Percentiles rank a stretch among this genome's conserved stretches.
phyloP scores from a whole-genome alignment of 2,113 vertebrate genomes.

The Poicephalus gulielmi region DNA sequence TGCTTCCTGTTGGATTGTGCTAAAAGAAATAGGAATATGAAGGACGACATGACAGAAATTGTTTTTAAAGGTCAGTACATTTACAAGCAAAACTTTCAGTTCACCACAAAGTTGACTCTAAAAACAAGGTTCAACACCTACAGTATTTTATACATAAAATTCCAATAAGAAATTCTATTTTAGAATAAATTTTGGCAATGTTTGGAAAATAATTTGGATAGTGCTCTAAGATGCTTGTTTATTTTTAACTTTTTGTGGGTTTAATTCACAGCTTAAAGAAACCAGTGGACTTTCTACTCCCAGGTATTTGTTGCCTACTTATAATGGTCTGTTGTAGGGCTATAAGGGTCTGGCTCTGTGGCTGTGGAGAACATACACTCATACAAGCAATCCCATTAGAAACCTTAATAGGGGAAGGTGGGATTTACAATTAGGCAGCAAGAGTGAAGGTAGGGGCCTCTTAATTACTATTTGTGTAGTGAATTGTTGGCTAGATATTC shows the following conservation, averaged over 20 bases:
- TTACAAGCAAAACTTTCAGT: constrained; percentile 25
- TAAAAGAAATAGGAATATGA: constrained; percentile 45
- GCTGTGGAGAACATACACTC: neutral
- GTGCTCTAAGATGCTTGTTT: neutral
- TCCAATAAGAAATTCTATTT: constrained; percentile 5
- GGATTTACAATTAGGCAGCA: neutral
- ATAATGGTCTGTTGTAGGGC: neutral
- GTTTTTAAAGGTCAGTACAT: constrained; percentile 34
- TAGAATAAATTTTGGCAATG: neutral
- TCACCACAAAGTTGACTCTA: neutral
- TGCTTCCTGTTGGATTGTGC: constrained; percentile 37
- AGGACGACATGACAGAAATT: constrained; percentile 33
- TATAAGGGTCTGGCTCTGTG: neutral
- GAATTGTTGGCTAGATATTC: neutral
- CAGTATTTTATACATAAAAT: constrained; percentile 14
- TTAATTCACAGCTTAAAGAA: neutral
- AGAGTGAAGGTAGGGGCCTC: neutral
- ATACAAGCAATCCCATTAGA: neutral
- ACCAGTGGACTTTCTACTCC: neutral
- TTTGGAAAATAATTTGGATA: neutral
- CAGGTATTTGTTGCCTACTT: neutral
- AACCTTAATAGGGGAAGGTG: neutral
- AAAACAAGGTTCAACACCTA: constrained; percentile 8
- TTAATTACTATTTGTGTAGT: neutral
- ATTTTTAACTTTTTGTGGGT: neutral